phyloP scores from a whole-genome alignment of 64 coral and sea anemone species.

The Montipora foliosa region DNA sequence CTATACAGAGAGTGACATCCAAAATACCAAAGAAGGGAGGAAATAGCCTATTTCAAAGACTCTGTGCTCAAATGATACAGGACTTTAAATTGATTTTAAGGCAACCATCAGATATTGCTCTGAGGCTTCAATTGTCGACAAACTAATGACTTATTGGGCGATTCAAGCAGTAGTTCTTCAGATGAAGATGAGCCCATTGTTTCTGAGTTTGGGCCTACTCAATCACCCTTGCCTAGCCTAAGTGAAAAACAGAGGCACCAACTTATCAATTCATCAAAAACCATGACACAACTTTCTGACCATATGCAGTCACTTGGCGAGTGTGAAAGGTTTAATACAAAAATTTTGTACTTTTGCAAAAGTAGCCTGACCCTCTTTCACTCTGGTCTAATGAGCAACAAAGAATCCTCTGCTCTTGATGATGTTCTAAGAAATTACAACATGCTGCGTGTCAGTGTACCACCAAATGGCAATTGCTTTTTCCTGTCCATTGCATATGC shows the following conservation, averaged over 20 bases:
- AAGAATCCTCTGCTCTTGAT: constrained; percentile 48
- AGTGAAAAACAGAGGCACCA: background rate
- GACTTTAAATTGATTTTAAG: constrained; percentile 56
- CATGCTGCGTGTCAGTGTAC: constrained; percentile 49
- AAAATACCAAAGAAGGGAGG: constrained; percentile 45
- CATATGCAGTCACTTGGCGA: constrained; percentile 12
- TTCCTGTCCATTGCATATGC: constrained; percentile 56
- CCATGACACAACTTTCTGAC: constrained; percentile 1
- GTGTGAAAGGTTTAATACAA: constrained; percentile 36
- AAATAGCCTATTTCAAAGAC: background rate
- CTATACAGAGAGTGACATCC: constrained; percentile 14
- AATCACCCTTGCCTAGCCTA: background rate
- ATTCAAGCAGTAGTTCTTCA: background rate
- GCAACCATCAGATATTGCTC: constrained; percentile 29
- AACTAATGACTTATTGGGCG: background rate
- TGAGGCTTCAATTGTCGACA: background rate
- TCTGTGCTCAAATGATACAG: background rate
- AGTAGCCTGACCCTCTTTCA: constrained; percentile 54
- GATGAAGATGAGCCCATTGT: constrained; percentile 14
- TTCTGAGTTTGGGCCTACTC: background rate
- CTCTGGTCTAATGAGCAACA: constrained; percentile 22
- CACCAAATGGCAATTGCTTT: constrained; percentile 68
- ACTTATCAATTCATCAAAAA: constrained; percentile 13
- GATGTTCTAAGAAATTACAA: constrained; percentile 39
- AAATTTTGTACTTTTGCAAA: constrained; percentile 32